Evolutionary conservation across 1,140 invertebrate genomes (phyloP).

Genomic region (Lamellibrachia luymesi): DNA sequence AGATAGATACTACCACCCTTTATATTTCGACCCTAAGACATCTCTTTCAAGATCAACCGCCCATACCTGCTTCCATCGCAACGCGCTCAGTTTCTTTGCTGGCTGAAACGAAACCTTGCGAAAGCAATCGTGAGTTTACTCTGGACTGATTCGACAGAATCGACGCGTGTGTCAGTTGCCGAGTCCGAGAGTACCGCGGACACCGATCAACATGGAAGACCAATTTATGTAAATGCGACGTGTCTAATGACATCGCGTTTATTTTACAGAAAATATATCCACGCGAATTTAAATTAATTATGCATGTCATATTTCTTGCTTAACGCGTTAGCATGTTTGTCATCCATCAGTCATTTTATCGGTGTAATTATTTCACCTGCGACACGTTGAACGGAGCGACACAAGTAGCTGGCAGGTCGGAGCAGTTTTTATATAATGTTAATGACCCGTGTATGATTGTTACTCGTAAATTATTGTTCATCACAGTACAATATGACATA

Average conservation of each 20-base stretch:
- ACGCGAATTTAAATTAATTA: neutral
- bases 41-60: too few species aligned
- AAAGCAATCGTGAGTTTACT: too few species aligned
- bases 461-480: neutral
- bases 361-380: neutral
- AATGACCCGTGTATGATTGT: neutral
- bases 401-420: neutral
- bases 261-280: neutral
- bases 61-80: too few species aligned
- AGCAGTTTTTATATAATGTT: neutral
- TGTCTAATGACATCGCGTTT: neutral
- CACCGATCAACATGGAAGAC: neutral
- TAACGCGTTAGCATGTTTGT: neutral
- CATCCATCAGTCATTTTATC: neutral
- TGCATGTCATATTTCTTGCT: neutral
- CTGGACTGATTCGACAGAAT: too few species aligned
- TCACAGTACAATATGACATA: neutral
- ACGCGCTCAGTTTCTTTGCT: too few species aligned
- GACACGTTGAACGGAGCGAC: neutral
- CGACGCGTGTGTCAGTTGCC: too few species aligned
- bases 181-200: neutral
- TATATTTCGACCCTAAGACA: too few species aligned
- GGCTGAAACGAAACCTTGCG: too few species aligned
- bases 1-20: too few species aligned
- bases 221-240: neutral